Conservation (phyloP, 30 jellyfish, hydroid and myxozoan species). For the Hydractinia symbiolongicarpus region DNA sequence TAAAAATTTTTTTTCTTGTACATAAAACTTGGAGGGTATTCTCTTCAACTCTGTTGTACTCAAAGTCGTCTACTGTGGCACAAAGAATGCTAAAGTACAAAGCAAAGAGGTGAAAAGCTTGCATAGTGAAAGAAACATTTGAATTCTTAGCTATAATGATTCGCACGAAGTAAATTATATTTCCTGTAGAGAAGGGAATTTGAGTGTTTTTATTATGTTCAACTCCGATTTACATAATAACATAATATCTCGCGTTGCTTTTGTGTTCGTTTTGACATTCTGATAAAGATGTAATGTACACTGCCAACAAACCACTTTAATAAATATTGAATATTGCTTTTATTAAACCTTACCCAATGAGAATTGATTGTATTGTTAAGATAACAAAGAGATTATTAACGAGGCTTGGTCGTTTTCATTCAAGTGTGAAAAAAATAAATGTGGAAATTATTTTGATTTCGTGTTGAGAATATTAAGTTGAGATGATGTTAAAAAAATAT, state of each 20-base stretch:
- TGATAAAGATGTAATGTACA: constrained; percentile 1
- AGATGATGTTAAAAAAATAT: no score
- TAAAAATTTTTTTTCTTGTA: no score
- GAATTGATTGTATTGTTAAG: constrained; percentile 9
- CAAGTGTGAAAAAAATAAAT: constrained; percentile 17
- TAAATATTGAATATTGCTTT: constrained; percentile 11
- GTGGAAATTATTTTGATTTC: constrained; percentile 4
- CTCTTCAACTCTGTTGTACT: no score
- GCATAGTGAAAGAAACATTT: no score
- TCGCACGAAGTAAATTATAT: no score
- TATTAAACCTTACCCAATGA: constrained; percentile 2
- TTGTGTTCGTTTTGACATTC: neutral
- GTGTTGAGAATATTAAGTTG: neutral
- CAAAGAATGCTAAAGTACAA: no score
- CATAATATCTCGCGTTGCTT: neutral
- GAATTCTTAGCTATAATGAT: no score
- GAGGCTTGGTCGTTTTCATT: constrained; percentile 17
- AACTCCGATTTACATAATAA: neutral
- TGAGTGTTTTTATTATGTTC: neutral
- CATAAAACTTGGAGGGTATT: no score
- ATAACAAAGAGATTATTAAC: constrained; percentile 11
- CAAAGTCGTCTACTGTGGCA: no score
- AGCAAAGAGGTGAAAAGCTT: no score
- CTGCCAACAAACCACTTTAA: constrained; percentile 14
- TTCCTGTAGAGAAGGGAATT: no score